A percentile compares a stretch with the other conserved stretches of the same genome.
Conservation (phyloP, 2,888 invertebrate genomes). For the Epinotia nisella region DNA sequence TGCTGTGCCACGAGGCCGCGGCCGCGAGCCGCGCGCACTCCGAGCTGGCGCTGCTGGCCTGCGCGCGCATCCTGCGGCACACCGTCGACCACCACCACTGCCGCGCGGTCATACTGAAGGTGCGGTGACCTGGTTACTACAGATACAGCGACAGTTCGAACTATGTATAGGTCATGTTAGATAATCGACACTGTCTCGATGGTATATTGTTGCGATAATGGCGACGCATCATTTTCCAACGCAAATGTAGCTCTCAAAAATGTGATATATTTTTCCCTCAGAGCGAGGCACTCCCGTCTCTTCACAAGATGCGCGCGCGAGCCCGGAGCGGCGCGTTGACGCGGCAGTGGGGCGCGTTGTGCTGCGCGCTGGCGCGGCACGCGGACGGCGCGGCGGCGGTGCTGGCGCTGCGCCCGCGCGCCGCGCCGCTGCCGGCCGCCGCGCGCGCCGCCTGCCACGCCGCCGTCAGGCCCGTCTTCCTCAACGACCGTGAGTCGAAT, state of each 20-base stretch:
- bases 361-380: conserved; percentile 52
- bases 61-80: conserved; percentile 73
- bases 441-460: conserved; percentile 72
- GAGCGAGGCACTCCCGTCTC: conserved; percentile 63
- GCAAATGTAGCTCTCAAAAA: too few relatives aligned
- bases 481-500: conserved; percentile 65
- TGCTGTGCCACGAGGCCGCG: conserved; percentile 61
- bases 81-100: conserved; percentile 85
- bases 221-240: too few relatives aligned
- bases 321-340: conserved; percentile 50
- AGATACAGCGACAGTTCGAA: too few relatives aligned
- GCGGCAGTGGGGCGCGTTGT: conserved; percentile 57
- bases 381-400: conserved; percentile 60
- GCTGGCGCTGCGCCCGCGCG: conserved; percentile 54
- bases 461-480: conserved; percentile 57
- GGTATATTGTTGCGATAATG: too few relatives aligned
- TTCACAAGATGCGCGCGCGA: conserved; percentile 61
- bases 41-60: conserved; percentile 57
- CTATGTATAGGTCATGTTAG: too few relatives aligned
- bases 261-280: conserved; percentile 47
- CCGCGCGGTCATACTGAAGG: conserved; percentile 85
- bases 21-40: conserved; percentile 52
- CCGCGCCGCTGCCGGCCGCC: conserved; percentile 64
- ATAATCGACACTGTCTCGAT: too few relatives aligned
- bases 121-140: too few relatives aligned